Conservation (phyloP, 2,797 vertebrate species). For the Podarcis lilfordi region DNA sequence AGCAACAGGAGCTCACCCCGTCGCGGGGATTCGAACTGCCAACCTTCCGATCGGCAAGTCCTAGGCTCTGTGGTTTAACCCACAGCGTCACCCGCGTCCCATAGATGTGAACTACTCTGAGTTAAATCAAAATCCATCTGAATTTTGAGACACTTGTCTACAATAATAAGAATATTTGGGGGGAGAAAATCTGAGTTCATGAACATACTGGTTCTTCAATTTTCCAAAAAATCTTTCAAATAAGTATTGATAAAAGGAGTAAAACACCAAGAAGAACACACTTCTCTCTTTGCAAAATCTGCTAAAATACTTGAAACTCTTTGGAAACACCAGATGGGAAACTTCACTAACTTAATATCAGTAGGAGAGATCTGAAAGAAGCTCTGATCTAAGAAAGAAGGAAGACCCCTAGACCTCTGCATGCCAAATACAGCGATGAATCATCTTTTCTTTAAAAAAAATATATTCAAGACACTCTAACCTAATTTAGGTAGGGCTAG, state of each 20-base stretch:
- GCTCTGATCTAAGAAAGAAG: slow-evolving; percentile 61
- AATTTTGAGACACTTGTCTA: slow-evolving; percentile 66
- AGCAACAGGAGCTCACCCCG: too few species aligned
- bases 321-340: slow-evolving; percentile 77
- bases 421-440: slow-evolving; percentile 62
- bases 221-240: not conserved
- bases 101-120: not conserved
- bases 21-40: too few species aligned
- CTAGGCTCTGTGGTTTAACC: too few species aligned
- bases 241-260: slow-evolving; percentile 69
- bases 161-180: slow-evolving; percentile 67
- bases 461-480: slow-evolving; percentile 69
- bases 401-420: slow-evolving; percentile 68
- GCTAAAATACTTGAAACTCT: slow-evolving; percentile 74
- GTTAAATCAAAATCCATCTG: slow-evolving; percentile 70
- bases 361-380: slow-evolving; percentile 74
- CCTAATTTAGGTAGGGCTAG: slow-evolving; percentile 64
- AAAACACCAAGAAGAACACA: slow-evolving; percentile 62
- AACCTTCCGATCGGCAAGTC: too few species aligned
- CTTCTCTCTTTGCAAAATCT: slow-evolving; percentile 75
- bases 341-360: slow-evolving; percentile 78
- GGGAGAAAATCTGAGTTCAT: not conserved
- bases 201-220: not conserved
- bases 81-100: too few species aligned
- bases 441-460: slow-evolving; percentile 65